A percentile compares a stretch with the other conserved stretches of the same genome.
These are phyloP conservation scores for Heliconius aoede DNA, from an alignment of 2,888 invertebrate genomes.

Conservation along the genomic window DNA sequence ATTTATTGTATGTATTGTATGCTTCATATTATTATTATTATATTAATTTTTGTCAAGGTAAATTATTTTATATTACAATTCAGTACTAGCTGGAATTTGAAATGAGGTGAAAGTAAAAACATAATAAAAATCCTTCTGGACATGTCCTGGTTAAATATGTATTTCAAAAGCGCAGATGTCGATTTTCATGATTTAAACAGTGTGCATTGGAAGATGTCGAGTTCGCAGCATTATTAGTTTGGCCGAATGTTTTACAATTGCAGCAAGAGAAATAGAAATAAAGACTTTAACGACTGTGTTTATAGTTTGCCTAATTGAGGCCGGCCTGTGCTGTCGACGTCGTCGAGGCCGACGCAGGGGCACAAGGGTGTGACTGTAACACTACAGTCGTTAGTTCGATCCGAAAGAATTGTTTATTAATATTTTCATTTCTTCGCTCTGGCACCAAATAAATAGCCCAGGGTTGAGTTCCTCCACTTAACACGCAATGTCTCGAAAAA, in stretches of 20 bases:
- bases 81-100: no score
- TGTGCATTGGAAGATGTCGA: slow-evolving; percentile 40
- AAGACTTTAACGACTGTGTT: not conserved
- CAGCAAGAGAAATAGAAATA: not conserved
- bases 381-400: no score
- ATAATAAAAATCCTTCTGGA: not conserved
- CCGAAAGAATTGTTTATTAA: no score
- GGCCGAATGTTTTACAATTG: not conserved
- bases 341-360: no score
- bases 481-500: no score
- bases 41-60: not conserved
- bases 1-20: not conserved
- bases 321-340: no score
- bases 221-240: slow-evolving; percentile 34
- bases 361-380: no score
- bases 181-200: slow-evolving; percentile 24
- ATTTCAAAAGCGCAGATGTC: slow-evolving; percentile 4
- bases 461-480: no score
- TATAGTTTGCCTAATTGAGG: no score
- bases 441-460: no score
- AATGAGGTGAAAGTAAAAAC: not conserved
- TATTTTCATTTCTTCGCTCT: no score
- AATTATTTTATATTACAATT: not conserved
- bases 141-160: not conserved
- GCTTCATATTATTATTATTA: no score